Evolutionary conservation across 1,140 invertebrate species (phyloP).

Genomic region (Meloidogyne hapla): DNA sequence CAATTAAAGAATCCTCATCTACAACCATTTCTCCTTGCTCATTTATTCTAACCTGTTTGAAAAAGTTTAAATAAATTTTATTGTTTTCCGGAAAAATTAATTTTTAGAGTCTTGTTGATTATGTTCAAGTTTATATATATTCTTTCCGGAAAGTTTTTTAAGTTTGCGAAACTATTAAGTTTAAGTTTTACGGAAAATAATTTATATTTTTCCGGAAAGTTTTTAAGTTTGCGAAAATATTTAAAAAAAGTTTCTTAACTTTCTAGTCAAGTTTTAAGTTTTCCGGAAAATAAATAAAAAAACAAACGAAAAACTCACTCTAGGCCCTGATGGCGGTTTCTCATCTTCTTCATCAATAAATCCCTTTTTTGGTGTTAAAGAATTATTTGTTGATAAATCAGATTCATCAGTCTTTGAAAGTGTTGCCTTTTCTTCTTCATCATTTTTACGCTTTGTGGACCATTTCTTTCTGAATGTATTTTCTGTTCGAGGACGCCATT

Average conservation of each 20-base stretch:
- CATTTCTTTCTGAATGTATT: slow-evolving; percentile 48
- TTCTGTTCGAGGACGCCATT: slow-evolving; percentile 46
- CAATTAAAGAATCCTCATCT: slow-evolving; percentile 44
- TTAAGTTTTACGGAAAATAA: too few species aligned
- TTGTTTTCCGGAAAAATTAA: too few species aligned
- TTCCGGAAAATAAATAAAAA: too few species aligned
- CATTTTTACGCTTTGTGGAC: slow-evolving; percentile 38
- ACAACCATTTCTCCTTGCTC: slow-evolving; percentile 48
- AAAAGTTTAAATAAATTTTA: background rate
- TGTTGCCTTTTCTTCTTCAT: slow-evolving; percentile 21
- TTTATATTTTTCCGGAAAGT: background rate
- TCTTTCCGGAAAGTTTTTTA: background rate
- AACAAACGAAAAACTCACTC: background rate
- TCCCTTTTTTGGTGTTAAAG: slow-evolving; percentile 9
- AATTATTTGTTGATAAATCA: slow-evolving; percentile 1
- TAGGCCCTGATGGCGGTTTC: background rate
- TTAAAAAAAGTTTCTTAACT: too few species aligned
- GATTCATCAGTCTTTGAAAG: background rate
- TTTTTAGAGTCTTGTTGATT: too few species aligned
- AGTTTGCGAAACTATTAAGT: background rate
- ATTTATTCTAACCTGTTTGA: slow-evolving; percentile 42
- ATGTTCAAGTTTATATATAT: too few species aligned
- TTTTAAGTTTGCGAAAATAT: background rate
- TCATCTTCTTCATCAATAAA: background rate
- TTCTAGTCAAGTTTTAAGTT: too few species aligned